Conservation (phyloP, 2,113 vertebrate genomes). For the Calyptomena viridis region DNA sequence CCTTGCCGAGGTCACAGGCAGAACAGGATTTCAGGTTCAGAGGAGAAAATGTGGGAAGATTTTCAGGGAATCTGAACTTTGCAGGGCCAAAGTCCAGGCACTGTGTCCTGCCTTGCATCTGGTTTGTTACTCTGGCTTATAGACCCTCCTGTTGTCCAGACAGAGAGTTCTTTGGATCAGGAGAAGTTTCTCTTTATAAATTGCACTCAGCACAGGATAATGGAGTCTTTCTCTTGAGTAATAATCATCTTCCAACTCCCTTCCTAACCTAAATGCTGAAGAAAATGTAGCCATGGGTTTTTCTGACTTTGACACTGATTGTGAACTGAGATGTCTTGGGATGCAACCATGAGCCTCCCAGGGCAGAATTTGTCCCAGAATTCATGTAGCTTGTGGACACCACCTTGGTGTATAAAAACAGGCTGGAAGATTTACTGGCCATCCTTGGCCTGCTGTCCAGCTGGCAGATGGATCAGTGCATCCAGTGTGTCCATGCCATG, state of each 20-base stretch:
- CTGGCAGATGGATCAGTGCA: not conserved
- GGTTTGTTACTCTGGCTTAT: not conserved
- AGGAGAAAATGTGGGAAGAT: not conserved
- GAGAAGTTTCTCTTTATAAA: not conserved
- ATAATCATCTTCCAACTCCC: not conserved
- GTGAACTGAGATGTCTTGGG: not conserved
- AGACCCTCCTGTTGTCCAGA: not conserved
- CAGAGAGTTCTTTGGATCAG: not conserved
- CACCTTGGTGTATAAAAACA: not conserved
- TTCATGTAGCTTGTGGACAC: not conserved
- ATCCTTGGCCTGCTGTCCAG: not conserved
- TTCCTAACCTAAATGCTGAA: not conserved
- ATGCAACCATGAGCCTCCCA: not conserved
- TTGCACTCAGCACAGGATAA: not conserved
- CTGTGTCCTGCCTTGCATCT: not conserved
- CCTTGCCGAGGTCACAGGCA: not conserved
- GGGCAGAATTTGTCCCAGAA: not conserved
- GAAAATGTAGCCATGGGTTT: not conserved
- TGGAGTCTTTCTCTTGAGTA: not conserved
- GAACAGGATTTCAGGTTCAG: not conserved
- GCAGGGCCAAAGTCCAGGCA: not conserved
- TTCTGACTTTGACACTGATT: not conserved
- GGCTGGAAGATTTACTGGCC: not conserved
- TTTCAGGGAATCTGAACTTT: not conserved
- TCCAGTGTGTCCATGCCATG: not conserved